Conservation (phyloP, 2,113 vertebrate genomes). For the Alethe diademata region DNA sequence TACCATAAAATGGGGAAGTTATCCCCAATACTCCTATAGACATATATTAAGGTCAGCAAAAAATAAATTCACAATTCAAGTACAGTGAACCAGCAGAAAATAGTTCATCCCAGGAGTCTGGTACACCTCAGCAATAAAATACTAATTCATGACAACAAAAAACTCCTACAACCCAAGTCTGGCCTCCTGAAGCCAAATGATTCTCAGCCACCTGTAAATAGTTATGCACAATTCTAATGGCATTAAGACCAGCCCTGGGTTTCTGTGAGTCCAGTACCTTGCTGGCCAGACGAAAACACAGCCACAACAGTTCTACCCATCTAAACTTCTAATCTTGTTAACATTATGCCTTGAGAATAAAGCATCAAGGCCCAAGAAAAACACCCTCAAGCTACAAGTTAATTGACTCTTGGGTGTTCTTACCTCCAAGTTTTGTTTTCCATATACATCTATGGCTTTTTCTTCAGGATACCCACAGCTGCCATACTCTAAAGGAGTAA, state of each 20-base stretch:
- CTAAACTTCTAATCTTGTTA: not conserved
- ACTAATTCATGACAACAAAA: not conserved
- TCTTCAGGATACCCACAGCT: conserved; percentile 92
- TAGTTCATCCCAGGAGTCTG: not conserved
- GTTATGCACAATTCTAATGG: accelerated
- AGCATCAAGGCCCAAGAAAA: not conserved
- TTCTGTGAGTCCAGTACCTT: not conserved
- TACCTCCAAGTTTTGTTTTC: conserved; percentile 87
- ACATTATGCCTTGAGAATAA: not conserved
- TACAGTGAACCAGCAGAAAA: not conserved
- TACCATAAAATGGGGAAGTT: not conserved
- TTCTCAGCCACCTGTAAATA: not conserved
- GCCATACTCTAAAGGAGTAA: conserved; percentile 96
- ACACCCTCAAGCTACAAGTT: not conserved
- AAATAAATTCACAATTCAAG: not conserved
- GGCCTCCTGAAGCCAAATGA: not conserved
- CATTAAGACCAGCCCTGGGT: not conserved
- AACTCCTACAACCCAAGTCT: not conserved
- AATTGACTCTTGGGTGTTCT: not conserved
- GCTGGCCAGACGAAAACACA: not conserved
- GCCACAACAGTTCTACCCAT: not conserved
- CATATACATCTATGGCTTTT: conserved; percentile 78
- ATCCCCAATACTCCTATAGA: not conserved
- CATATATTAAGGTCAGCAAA: not conserved
- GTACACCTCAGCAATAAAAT: not conserved